Percentiles rank a stretch among this genome's conserved stretches.
These are phyloP conservation scores for Reinhardtius hippoglossoides DNA, from an alignment of 2,113 vertebrate genomes.

Conservation along the genomic window DNA sequence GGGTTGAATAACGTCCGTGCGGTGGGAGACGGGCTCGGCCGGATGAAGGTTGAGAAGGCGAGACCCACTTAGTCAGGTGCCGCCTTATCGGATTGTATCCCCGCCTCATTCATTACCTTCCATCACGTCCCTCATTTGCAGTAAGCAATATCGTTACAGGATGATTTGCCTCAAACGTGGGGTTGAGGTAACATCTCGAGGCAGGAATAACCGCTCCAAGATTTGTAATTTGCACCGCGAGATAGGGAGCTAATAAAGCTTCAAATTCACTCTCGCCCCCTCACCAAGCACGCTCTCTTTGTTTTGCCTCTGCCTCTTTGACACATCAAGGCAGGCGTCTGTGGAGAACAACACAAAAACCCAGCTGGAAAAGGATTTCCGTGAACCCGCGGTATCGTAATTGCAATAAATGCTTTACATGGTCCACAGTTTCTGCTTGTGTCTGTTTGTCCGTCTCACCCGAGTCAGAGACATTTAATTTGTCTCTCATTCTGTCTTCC, in stretches of 20 bases:
- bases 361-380: conserved; percentile 34
- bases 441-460: conserved; percentile 1
- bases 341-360: conserved; percentile 31
- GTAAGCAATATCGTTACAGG: conserved; percentile 75
- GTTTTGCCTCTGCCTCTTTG: conserved; percentile 44
- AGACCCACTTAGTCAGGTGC: conserved; percentile 74
- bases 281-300: conserved; percentile 26
- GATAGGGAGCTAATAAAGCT: conserved; percentile 68
- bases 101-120: conserved; percentile 75
- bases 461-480: not conserved
- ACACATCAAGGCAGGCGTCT: conserved; percentile 18
- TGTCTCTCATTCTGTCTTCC: conserved; percentile 4
- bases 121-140: conserved; percentile 70
- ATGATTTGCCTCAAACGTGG: conserved; percentile 67
- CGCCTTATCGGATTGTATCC: conserved; percentile 73
- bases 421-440: conserved; percentile 21
- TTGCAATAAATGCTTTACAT: conserved; percentile 39
- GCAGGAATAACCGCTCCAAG: conserved; percentile 58
- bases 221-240: conserved; percentile 70
- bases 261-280: conserved; percentile 49
- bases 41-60: conserved; percentile 76
- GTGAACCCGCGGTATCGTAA: conserved; percentile 34
- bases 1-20: conserved; percentile 71
- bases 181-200: conserved; percentile 61
- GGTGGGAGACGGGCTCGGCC: conserved; percentile 54